A percentile compares a stretch with the other conserved stretches of the same genome.
phyloP scores from a whole-genome alignment of 2,797 vertebrate species.

The Sebastes cheni region DNA sequence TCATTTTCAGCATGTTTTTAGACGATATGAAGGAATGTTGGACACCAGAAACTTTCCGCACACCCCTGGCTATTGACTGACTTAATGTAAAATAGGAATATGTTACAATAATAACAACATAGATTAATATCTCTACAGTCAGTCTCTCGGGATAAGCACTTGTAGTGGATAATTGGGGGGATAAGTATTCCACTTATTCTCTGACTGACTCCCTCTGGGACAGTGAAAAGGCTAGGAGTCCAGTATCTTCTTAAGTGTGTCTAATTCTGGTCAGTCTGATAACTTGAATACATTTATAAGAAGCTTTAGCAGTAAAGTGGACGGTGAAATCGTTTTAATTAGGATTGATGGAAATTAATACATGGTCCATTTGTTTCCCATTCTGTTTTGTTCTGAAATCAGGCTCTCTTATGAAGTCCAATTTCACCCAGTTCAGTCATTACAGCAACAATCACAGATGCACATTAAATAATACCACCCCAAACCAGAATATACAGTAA shows the following conservation, averaged over 20 bases:
- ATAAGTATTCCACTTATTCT: constrained; percentile 44
- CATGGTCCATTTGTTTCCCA: neutral
- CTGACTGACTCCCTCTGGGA: constrained; percentile 55
- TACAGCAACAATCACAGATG: neutral
- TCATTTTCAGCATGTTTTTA: constrained; percentile 5
- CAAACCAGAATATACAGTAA: neutral
- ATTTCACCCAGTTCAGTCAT: constrained; percentile 6
- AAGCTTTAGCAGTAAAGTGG: neutral
- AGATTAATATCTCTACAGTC: constrained; percentile 22
- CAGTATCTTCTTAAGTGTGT: constrained; percentile 27
- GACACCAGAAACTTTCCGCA: neutral
- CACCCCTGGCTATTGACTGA: constrained; percentile 19
- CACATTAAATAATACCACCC: neutral
- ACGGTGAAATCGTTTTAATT: neutral
- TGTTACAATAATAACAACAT: constrained; percentile 2
- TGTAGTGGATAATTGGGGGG: constrained; percentile 47
- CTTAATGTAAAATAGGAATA: constrained; percentile 23
- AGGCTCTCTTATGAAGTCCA: neutral
- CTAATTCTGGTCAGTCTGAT: constrained; percentile 45
- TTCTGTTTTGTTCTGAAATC: constrained; percentile 2
- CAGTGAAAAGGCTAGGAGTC: constrained; percentile 17
- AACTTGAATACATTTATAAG: constrained; percentile 13
- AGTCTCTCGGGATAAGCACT: constrained; percentile 19
- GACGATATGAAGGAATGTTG: neutral
- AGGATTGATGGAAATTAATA: neutral